Conservation (phyloP, 2,797 vertebrate genomes). For the Peromyscus melanophrys region DNA sequence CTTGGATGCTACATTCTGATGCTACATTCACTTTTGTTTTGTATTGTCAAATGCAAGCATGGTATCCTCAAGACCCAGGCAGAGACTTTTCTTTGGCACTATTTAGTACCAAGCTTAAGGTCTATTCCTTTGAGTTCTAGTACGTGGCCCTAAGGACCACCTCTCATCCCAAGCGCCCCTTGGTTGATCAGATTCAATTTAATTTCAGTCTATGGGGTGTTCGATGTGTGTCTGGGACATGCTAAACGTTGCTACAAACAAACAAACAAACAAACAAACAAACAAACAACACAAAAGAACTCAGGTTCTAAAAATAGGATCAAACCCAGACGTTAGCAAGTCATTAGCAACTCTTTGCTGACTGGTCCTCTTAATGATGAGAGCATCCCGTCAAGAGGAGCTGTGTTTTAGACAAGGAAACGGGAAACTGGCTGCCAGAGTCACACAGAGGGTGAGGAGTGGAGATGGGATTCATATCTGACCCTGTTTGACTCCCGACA, state of each 20-base stretch:
- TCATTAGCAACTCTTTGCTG: conserved; percentile 1
- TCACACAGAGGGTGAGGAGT: neutral
- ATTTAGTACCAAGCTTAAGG: neutral
- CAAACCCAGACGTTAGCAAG: conserved; percentile 18
- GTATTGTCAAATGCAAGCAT: neutral
- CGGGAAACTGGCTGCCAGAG: neutral
- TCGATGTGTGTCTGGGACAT: neutral
- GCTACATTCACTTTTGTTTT: neutral
- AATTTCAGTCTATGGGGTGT: neutral
- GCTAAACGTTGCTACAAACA: neutral
- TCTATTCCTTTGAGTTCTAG: neutral
- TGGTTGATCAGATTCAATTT: neutral
- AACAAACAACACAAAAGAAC: neutral
- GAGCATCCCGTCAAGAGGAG: neutral
- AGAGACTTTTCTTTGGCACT: neutral
- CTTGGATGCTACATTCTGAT: neutral
- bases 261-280: neutral
- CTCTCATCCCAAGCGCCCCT: neutral
- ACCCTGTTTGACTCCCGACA: neutral
- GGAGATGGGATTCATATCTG: neutral
- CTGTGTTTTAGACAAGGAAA: neutral
- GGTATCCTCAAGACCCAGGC: neutral
- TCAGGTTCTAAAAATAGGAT: conserved; percentile 35
- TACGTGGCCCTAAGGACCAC: neutral
- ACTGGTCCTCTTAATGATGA: neutral